Conservation (phyloP, 2,113 vertebrate genomes). For the Haemorhous mexicanus region DNA sequence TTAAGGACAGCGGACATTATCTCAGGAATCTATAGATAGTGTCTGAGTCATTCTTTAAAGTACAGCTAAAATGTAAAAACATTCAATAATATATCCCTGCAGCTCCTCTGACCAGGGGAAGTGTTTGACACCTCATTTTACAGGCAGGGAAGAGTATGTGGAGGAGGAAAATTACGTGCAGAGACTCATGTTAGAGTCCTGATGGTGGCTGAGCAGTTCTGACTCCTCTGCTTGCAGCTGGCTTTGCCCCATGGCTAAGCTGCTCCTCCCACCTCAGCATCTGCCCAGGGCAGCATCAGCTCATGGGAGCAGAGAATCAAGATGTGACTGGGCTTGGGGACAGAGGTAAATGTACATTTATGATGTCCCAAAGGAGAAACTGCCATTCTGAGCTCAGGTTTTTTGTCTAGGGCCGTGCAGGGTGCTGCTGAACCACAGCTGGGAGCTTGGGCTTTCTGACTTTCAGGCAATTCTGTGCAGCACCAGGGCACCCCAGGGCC, state of each 20-base stretch:
- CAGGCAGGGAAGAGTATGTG: not conserved
- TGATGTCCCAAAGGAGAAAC: not conserved
- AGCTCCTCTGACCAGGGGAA: not conserved
- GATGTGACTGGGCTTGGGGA: not conserved
- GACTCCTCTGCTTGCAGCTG: not conserved
- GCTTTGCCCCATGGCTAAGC: not conserved
- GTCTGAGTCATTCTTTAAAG: not conserved
- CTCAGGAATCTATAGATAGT: not conserved
- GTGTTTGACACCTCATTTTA: not conserved
- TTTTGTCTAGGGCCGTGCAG: no score
- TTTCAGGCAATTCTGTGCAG: not conserved
- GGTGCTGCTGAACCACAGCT: not conserved
- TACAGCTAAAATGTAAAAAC: not conserved
- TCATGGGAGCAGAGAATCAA: not conserved
- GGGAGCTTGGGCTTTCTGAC: not conserved
- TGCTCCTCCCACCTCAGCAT: not conserved
- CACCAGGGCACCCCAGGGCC: not conserved
- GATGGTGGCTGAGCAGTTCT: not conserved
- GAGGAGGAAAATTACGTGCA: not conserved
- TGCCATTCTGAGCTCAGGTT: not conserved
- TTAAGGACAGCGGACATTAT: not conserved
- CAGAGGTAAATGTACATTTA: not conserved
- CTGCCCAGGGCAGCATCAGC: not conserved
- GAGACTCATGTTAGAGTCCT: not conserved
- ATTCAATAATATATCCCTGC: not conserved